phyloP scores from a whole-genome alignment of 2,113 vertebrate genomes.

The Strix aluco region DNA sequence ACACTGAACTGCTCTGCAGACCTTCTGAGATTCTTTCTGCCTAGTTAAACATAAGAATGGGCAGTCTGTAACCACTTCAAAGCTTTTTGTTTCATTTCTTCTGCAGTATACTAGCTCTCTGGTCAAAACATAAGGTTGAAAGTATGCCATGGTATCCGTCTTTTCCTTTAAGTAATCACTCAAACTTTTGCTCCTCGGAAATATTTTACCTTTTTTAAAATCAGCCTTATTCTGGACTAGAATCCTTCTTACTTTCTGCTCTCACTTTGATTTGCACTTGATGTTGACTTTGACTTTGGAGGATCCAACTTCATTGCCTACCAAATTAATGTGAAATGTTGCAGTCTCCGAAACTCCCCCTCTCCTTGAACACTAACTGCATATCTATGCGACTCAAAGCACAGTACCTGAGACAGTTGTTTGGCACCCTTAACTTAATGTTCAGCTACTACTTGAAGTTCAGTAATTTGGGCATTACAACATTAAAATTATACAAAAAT shows the following conservation, averaged over 20 bases:
- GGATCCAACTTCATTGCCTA: neutral
- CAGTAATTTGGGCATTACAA: neutral
- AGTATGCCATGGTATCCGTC: neutral
- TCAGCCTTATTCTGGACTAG: neutral
- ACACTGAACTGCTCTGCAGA: neutral
- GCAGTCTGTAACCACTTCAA: neutral
- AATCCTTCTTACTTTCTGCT: neutral
- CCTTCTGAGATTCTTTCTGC: neutral
- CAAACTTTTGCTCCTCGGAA: neutral
- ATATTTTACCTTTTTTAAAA: neutral
- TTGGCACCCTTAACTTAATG: neutral
- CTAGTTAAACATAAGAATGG: neutral
- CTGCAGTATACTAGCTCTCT: neutral
- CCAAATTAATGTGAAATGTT: neutral
- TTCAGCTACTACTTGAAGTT: neutral
- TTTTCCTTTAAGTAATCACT: neutral
- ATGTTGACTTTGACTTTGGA: neutral
- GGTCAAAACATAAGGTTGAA: neutral
- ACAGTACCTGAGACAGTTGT: neutral
- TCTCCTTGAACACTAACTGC: neutral
- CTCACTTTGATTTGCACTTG: neutral
- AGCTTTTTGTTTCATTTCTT: neutral
- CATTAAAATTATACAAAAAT: neutral
- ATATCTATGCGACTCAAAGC: neutral
- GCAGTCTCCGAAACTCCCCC: neutral